Percentiles rank a stretch among this genome's conserved stretches.
These are phyloP conservation scores for Oscheius sp. DNA, from an alignment of 2,888 invertebrate species.

Conservation along the genomic window DNA sequence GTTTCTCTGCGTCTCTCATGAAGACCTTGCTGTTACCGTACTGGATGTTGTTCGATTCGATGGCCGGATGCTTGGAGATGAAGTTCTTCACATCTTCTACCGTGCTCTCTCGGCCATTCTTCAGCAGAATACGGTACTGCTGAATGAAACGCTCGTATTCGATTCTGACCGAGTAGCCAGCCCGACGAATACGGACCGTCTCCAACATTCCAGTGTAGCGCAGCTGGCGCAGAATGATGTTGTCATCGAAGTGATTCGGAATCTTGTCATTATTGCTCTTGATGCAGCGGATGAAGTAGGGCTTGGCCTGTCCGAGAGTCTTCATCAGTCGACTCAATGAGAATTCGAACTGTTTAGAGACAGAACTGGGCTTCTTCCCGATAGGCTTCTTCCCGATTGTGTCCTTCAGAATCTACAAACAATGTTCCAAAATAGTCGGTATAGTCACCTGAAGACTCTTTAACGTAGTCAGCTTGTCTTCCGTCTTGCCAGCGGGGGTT, in stretches of 20 bases:
- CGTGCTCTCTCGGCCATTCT: constrained; percentile 86
- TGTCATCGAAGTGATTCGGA: constrained; percentile 91
- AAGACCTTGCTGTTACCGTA: constrained; percentile 88
- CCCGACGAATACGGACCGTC: constrained; percentile 91
- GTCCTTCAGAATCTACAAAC: constrained; percentile 87
- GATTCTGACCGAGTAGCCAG: constrained; percentile 92
- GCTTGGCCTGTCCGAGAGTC: constrained; percentile 88
- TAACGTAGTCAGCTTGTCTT: constrained; percentile 63
- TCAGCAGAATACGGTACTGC: constrained; percentile 88
- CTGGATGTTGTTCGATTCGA: constrained; percentile 91
- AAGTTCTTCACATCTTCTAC: constrained; percentile 88
- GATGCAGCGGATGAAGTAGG: constrained; percentile 89
- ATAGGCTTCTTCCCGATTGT: constrained; percentile 80
- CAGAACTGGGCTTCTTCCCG: constrained; percentile 81
- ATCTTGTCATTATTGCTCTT: constrained; percentile 94
- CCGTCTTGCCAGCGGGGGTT: constrained; percentile 53
- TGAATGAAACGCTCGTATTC: constrained; percentile 94
- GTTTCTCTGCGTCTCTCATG: constrained; percentile 91
- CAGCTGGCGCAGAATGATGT: constrained; percentile 88
- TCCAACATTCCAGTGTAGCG: constrained; percentile 97
- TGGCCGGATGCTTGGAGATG: constrained; percentile 82
- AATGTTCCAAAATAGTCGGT: not conserved
- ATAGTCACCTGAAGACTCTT: constrained; percentile 54
- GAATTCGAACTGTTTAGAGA: constrained; percentile 90
- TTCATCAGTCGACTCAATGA: constrained; percentile 92